Evolutionary conservation across 2,888 invertebrate genomes (phyloP).

Genomic region (Xestia c-nigrum): DNA sequence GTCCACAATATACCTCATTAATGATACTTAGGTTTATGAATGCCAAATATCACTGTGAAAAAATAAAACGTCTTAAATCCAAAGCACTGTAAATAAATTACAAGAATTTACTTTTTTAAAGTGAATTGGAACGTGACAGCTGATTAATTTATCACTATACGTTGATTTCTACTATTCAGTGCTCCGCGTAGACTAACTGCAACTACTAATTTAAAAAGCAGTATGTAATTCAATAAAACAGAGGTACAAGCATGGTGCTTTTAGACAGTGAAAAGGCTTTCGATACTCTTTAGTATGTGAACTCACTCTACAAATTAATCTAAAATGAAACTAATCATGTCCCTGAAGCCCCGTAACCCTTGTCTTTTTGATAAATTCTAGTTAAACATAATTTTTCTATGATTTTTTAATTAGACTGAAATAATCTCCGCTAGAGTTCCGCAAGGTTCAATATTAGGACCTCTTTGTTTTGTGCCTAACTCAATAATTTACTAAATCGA

Average conservation of each 20-base stretch:
- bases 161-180: not conserved
- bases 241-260: not conserved
- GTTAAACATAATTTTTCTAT: not conserved
- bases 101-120: not conserved
- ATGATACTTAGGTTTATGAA: not conserved
- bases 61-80: not conserved
- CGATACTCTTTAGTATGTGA: conserved; percentile 11
- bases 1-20: conserved; percentile 1
- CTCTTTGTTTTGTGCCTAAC: not conserved
- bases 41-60: not conserved
- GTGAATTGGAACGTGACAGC: not conserved
- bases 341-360: not conserved
- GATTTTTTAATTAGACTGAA: not conserved
- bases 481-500: conserved; percentile 9
- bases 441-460: conserved; percentile 15
- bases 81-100: not conserved
- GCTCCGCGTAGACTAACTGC: conserved; percentile 11
- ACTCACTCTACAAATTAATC: conserved; percentile 11
- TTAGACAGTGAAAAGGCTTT: conserved; percentile 16
- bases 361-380: not conserved
- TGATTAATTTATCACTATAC: conserved; percentile 2
- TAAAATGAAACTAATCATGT: not conserved
- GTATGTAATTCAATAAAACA: not conserved
- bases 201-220: conserved; percentile 25
- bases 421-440: not conserved